Evolutionary conservation across 2,797 vertebrate species (phyloP).

Genomic region (Nyctalus aviator): DNA sequence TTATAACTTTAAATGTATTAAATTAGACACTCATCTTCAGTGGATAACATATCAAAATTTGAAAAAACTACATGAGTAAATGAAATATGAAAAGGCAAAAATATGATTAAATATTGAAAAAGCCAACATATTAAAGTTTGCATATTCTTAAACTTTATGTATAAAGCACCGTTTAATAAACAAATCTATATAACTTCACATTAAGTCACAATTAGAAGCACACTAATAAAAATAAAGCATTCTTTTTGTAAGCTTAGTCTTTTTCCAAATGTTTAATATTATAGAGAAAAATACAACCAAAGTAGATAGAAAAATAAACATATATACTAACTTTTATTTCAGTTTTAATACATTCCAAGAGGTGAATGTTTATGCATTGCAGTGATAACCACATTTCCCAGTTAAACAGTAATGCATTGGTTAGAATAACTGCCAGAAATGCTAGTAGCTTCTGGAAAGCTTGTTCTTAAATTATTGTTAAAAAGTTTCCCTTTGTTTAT

Average conservation of each 20-base stretch:
- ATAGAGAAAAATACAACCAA: slow-evolving; percentile 56
- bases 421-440: slow-evolving; percentile 84
- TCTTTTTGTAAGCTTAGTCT: slow-evolving; percentile 55
- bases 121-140: slow-evolving; percentile 2
- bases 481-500: slow-evolving; percentile 74
- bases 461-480: slow-evolving; percentile 78
- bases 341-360: slow-evolving; percentile 84
- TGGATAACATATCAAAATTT: slow-evolving; percentile 32
- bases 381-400: slow-evolving; percentile 85
- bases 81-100: not conserved
- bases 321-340: slow-evolving; percentile 72
- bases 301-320: slow-evolving; percentile 82
- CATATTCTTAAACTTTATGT: slow-evolving; percentile 37
- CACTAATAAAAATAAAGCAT: slow-evolving; percentile 54
- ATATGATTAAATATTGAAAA: slow-evolving; percentile 6
- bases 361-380: slow-evolving; percentile 82
- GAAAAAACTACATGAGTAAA: slow-evolving; percentile 35
- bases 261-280: slow-evolving; percentile 61
- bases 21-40: not conserved
- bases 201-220: slow-evolving; percentile 43
- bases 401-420: slow-evolving; percentile 83
- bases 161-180: slow-evolving; percentile 18
- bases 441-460: slow-evolving; percentile 84
- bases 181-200: slow-evolving; percentile 21
- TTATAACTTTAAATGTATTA: slow-evolving; percentile 33